These are phyloP conservation scores for Gyps fulvus DNA, from an alignment of 2,113 vertebrate species.

Conservation along the genomic window DNA sequence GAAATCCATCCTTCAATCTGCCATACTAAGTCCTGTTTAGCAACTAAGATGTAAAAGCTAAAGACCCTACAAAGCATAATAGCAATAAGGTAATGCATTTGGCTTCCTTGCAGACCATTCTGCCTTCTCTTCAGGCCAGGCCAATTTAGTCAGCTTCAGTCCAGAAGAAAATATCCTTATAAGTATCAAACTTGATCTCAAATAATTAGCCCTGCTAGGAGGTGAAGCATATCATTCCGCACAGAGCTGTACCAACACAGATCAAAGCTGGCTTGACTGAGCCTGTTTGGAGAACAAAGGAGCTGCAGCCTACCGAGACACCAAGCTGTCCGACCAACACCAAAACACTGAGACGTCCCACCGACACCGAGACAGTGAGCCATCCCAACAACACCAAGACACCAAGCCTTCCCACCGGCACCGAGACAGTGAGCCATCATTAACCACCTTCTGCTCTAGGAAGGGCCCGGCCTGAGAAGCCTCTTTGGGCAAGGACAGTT, in stretches of 20 bases:
- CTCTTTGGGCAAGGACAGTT: background rate
- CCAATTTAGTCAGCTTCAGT: background rate
- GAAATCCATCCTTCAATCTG: background rate
- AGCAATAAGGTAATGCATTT: background rate
- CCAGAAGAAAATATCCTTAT: background rate
- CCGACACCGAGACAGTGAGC: fast-evolving
- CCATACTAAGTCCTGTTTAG: background rate
- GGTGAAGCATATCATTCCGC: conserved; percentile 2
- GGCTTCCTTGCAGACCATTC: conserved; percentile 2
- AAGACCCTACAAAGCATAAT: background rate
- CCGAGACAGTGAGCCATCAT: background rate
- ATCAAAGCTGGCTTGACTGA: background rate
- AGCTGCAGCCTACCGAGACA: background rate
- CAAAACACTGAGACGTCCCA: background rate
- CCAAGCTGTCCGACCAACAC: background rate
- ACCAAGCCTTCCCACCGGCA: background rate
- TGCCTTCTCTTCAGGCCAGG: background rate
- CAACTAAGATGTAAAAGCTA: background rate
- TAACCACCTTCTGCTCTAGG: background rate
- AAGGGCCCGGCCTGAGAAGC: background rate
- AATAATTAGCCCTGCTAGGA: conserved; percentile 12
- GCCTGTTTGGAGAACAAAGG: background rate
- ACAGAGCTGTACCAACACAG: background rate
- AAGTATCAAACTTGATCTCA: background rate
- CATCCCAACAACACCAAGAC: no score